These are phyloP conservation scores for Synanthedon myopaeformis DNA, from an alignment of 2,888 invertebrate species.

Conservation along the genomic window DNA sequence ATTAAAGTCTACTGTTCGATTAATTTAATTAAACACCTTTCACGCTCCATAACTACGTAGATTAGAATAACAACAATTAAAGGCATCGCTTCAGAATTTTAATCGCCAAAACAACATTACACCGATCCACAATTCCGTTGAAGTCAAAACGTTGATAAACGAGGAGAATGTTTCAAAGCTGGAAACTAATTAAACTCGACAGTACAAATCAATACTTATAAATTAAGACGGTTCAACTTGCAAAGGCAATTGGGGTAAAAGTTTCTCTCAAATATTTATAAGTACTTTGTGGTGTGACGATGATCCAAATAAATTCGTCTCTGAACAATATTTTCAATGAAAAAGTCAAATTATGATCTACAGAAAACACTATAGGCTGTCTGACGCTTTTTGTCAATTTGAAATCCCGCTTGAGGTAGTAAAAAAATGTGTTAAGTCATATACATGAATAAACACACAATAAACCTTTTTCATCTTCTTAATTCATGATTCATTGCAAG, in stretches of 20 bases:
- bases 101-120: constrained; percentile 8
- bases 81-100: constrained; percentile 5
- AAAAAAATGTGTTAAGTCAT: too few relatives aligned
- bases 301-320: constrained; percentile 8
- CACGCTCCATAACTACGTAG: not conserved
- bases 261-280: constrained; percentile 54
- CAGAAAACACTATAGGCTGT: too few relatives aligned
- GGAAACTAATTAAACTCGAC: constrained; percentile 62
- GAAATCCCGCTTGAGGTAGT: too few relatives aligned
- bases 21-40: too few relatives aligned
- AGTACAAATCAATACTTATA: constrained; percentile 59
- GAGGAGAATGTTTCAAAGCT: constrained; percentile 42
- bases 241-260: constrained; percentile 59
- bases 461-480: too few relatives aligned
- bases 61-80: constrained; percentile 7
- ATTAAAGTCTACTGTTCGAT: too few relatives aligned
- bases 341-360: too few relatives aligned
- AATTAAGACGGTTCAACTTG: constrained; percentile 59
- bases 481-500: too few relatives aligned
- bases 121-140: constrained; percentile 10
- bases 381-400: too few relatives aligned
- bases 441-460: too few relatives aligned
- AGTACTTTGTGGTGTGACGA: constrained; percentile 22
- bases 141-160: constrained; percentile 43
- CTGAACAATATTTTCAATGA: too few relatives aligned